Percentiles rank a stretch among this genome's conserved stretches.
phyloP scores from a whole-genome alignment of 2,113 vertebrate genomes.

The Pardalotus punctatus region DNA sequence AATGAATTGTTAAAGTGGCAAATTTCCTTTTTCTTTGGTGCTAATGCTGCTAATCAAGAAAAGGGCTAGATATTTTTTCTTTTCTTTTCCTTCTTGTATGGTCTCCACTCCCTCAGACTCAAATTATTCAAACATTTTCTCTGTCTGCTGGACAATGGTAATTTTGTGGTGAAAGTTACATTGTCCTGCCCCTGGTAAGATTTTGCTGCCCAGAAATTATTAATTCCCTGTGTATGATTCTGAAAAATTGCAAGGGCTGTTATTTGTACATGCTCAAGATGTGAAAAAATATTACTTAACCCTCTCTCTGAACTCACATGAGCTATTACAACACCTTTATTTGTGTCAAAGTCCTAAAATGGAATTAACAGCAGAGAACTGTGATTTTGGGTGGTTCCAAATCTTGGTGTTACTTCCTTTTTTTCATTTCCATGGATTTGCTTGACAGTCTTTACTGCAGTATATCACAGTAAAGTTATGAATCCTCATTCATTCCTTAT shows the following conservation, averaged over 20 bases:
- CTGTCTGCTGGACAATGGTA: background rate
- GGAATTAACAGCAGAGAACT: background rate
- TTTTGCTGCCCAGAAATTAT: background rate
- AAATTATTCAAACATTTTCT: background rate
- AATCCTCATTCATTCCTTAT: background rate
- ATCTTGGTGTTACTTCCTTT: background rate
- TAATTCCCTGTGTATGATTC: background rate
- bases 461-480: background rate
- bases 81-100: background rate
- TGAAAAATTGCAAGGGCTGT: background rate
- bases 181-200: background rate
- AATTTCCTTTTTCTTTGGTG: background rate
- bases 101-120: background rate
- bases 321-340: background rate
- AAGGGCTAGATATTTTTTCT: background rate
- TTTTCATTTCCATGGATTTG: background rate
- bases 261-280: background rate
- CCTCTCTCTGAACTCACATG: background rate
- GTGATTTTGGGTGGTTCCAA: background rate
- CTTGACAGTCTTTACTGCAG: background rate
- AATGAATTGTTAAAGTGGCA: background rate
- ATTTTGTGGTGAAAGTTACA: conserved; percentile 8
- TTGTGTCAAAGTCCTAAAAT: background rate
- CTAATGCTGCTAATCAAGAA: background rate
- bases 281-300: background rate